Evolutionary conservation across 2,113 vertebrate species (phyloP).

Genomic region (Calypte anna): DNA sequence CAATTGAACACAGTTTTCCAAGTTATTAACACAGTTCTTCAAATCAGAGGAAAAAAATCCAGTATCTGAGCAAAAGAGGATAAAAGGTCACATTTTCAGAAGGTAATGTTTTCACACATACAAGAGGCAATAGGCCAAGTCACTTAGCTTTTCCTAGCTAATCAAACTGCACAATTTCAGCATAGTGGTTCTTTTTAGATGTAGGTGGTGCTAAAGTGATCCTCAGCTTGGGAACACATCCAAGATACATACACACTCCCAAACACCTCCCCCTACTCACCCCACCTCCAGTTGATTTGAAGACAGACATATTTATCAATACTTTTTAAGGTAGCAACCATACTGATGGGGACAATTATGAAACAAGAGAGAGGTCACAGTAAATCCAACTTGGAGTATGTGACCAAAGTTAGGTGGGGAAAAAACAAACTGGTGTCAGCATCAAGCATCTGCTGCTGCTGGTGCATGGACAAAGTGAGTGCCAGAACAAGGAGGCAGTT

Average conservation of each 20-base stretch:
- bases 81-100: constrained; percentile 50
- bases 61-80: constrained; percentile 44
- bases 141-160: constrained; percentile 52
- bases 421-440: constrained; percentile 54
- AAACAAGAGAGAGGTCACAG: constrained; percentile 37
- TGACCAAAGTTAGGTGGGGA: constrained; percentile 25
- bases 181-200: constrained; percentile 55
- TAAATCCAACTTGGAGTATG: constrained; percentile 6
- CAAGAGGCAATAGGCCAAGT: constrained; percentile 59
- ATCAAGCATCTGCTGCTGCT: constrained; percentile 69
- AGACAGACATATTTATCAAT: constrained; percentile 41
- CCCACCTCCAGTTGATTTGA: constrained; percentile 42
- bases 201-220: constrained; percentile 68
- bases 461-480: constrained; percentile 35
- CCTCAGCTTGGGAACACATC: constrained; percentile 37
- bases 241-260: constrained; percentile 64
- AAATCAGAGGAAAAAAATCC: constrained; percentile 46
- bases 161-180: constrained; percentile 64
- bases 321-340: constrained; percentile 48
- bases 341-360: constrained; percentile 37
- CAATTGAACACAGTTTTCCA: constrained; percentile 34
- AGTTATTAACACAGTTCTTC: constrained; percentile 42
- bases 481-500: constrained; percentile 69
- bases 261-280: constrained; percentile 57
- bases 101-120: constrained; percentile 57